Evolutionary conservation across 2,888 invertebrate genomes (phyloP).

Genomic region (Lepidochitona cinerea): DNA sequence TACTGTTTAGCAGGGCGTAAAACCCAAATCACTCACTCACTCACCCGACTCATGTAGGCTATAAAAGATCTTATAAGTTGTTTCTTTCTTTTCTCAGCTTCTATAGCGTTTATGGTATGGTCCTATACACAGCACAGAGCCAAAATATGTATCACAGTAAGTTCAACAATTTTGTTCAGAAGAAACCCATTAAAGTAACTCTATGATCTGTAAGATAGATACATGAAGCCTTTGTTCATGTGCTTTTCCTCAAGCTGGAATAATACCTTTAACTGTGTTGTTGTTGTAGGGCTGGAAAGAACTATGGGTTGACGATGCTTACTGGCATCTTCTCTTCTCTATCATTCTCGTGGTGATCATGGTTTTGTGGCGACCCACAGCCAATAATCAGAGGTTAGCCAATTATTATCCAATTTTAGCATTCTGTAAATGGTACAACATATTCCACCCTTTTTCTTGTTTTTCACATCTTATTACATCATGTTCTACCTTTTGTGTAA

Average conservation of each 20-base stretch:
- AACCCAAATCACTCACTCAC: no score
- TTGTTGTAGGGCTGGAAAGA: slow-evolving; percentile 81
- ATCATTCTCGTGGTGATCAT: slow-evolving; percentile 90
- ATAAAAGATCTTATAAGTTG: neutral
- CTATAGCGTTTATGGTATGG: slow-evolving; percentile 94
- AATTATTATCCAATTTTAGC: no score
- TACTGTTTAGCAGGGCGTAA: no score
- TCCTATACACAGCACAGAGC: slow-evolving; percentile 85
- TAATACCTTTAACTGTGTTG: neutral
- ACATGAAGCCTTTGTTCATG: no score
- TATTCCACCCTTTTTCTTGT: no score
- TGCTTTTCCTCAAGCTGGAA: no score
- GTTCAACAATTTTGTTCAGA: no score
- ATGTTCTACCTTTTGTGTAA: no score
- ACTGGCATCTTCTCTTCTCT: slow-evolving; percentile 95
- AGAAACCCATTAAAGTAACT: neutral
- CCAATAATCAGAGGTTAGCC: slow-evolving; percentile 92
- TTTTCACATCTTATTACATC: no score
- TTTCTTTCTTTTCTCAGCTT: slow-evolving; percentile 74
- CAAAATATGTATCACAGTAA: slow-evolving; percentile 82
- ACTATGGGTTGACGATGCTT: slow-evolving; percentile 92
- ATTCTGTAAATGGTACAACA: no score
- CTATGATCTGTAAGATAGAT: neutral
- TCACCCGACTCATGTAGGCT: no score
- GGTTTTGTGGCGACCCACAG: slow-evolving; percentile 95